These are phyloP conservation scores for Athripsodes cinereus DNA, from an alignment of 2,888 invertebrate species.

Conservation along the genomic window DNA sequence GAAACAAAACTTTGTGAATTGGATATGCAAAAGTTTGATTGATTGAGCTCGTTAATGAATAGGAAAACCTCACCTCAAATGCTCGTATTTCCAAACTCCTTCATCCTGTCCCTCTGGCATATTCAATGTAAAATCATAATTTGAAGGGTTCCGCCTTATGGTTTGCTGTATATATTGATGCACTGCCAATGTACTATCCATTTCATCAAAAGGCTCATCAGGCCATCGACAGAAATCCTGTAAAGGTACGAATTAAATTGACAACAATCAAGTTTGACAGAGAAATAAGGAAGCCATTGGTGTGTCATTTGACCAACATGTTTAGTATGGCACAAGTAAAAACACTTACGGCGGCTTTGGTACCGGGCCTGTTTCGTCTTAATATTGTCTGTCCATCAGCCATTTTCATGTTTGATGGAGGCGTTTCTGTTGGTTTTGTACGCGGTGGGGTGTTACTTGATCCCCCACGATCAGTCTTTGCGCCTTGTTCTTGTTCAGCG, in stretches of 20 bases:
- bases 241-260: constrained; percentile 26
- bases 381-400: constrained; percentile 76
- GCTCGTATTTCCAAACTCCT: constrained; percentile 99
- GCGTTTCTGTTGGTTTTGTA: constrained; percentile 11
- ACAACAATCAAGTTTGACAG: constrained; percentile 5
- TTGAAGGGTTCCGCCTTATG: constrained; percentile 86
- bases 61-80: constrained; percentile 89
- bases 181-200: constrained; percentile 98
- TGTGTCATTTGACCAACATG: constrained; percentile 7
- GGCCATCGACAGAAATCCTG: constrained; percentile 98
- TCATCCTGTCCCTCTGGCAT: constrained; percentile 98
- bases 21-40: too few relatives aligned
- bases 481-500: constrained; percentile 1
- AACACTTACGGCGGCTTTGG: constrained; percentile 71
- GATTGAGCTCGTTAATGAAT: too few relatives aligned
- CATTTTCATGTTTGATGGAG: constrained; percentile 63
- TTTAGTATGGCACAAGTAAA: not conserved
- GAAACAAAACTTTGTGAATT: too few relatives aligned
- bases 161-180: constrained; percentile 99
- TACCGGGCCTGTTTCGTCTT: constrained; percentile 86
- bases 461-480: not conserved
- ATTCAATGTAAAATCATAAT: constrained; percentile 89
- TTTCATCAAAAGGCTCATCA: constrained; percentile 97
- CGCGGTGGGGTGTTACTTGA: constrained; percentile 15
- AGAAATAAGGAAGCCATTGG: constrained; percentile 1